Evolutionary conservation across 1,140 invertebrate genomes (phyloP).

Genomic region (Formica selysi): DNA sequence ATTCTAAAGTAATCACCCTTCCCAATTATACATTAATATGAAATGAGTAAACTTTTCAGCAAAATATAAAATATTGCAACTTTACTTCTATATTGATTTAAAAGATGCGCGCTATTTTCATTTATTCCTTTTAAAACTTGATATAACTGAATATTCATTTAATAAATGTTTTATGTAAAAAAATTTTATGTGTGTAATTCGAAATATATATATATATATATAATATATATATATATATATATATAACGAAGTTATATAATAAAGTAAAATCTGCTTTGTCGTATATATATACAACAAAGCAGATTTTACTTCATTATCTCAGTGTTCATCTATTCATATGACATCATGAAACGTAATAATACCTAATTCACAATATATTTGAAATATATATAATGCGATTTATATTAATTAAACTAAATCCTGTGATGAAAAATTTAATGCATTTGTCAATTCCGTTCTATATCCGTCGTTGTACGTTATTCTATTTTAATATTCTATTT

Average conservation of each 20-base stretch:
- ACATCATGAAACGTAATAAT: constrained; percentile 40
- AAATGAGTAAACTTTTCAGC: background rate
- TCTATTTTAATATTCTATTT: background rate
- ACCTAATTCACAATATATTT: constrained; percentile 52
- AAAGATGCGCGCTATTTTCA: background rate
- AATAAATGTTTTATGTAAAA: constrained; percentile 6
- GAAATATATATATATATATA: too few relatives aligned
- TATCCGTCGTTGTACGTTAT: constrained; percentile 6
- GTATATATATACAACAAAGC: background rate
- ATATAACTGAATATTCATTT: background rate
- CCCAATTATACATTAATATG: background rate
- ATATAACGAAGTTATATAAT: too few relatives aligned
- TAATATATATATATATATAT: too few relatives aligned
- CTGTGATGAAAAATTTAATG: constrained; percentile 29
- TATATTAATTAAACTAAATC: constrained; percentile 54
- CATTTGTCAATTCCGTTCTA: constrained; percentile 34
- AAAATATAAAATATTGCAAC: background rate
- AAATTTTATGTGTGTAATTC: background rate
- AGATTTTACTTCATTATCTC: constrained; percentile 36
- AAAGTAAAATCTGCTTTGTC: too few relatives aligned
- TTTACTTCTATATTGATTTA: background rate
- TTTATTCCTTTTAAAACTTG: constrained; percentile 4
- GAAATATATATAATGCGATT: constrained; percentile 50
- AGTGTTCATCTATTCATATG: background rate
- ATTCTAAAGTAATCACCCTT: background rate